These are phyloP conservation scores for Drosophila rhopaloa DNA, from an alignment of 1,140 invertebrate genomes.

Conservation along the genomic window DNA sequence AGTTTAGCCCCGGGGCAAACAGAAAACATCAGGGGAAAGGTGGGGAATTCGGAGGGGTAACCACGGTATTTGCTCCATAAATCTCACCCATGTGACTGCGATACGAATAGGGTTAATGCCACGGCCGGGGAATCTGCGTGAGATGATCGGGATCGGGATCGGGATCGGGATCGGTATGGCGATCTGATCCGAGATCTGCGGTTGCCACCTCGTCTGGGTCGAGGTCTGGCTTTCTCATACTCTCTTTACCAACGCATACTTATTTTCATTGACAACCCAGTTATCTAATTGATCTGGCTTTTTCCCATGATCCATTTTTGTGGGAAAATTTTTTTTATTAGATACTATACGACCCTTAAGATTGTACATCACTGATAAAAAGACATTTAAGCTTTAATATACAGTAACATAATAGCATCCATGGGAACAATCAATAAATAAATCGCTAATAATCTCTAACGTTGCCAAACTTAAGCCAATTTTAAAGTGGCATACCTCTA, in stretches of 20 bases:
- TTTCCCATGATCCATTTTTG: not conserved
- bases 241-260: not conserved
- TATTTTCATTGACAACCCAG: not conserved
- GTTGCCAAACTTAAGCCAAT: no score
- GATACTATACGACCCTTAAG: no score
- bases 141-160: slow-evolving; percentile 34
- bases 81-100: slow-evolving; percentile 65
- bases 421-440: no score
- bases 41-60: slow-evolving; percentile 1
- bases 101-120: slow-evolving; percentile 49
- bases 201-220: slow-evolving; percentile 16
- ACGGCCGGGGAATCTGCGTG: slow-evolving; percentile 53
- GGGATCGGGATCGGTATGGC: slow-evolving; percentile 13
- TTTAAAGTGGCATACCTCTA: no score
- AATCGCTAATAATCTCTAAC: no score
- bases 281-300: slow-evolving; percentile 6
- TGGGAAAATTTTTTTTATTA: not conserved
- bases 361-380: no score
- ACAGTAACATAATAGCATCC: no score
- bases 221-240: slow-evolving; percentile 20
- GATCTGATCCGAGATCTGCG: slow-evolving; percentile 21
- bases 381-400: no score
- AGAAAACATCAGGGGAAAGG: slow-evolving; percentile 2
- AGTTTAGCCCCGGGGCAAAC: slow-evolving; percentile 31
- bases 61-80: slow-evolving; percentile 73